Evolutionary conservation across 2,113 vertebrate genomes (phyloP).

Genomic region (Fregetta grallaria): DNA sequence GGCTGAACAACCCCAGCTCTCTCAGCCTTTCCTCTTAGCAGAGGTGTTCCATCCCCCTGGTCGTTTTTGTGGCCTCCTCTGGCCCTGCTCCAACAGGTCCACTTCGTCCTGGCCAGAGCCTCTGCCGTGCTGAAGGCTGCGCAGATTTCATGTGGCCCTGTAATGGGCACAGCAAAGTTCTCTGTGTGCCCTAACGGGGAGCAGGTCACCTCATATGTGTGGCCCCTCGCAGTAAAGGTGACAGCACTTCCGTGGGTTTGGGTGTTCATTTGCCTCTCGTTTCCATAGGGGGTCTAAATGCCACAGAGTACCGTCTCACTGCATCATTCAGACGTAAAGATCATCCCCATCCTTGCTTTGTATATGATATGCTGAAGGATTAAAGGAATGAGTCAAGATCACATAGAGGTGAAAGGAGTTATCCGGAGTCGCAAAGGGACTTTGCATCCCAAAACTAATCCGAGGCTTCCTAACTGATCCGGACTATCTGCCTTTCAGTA

Average conservation of each 20-base stretch:
- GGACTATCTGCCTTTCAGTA: background rate
- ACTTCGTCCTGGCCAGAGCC: background rate
- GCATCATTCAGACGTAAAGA: background rate
- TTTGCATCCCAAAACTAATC: background rate
- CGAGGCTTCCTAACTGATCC: accelerated
- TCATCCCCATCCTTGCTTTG: background rate
- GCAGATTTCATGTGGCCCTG: accelerated
- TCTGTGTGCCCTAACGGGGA: accelerated
- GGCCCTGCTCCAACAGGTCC: no score
- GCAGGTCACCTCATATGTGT: accelerated
- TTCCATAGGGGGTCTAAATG: background rate
- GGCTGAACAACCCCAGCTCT: no score
- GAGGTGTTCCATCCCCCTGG: no score
- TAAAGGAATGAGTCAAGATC: background rate
- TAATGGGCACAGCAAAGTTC: accelerated
- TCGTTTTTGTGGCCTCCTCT: no score
- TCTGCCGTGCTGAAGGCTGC: accelerated
- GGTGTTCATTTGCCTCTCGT: background rate
- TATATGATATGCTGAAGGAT: background rate
- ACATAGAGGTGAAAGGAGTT: background rate
- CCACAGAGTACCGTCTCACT: no score
- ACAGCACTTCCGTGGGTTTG: accelerated
- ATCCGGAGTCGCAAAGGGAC: accelerated
- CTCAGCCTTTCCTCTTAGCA: no score
- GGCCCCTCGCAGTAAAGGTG: background rate